Percentiles rank a stretch among this genome's conserved stretches.
phyloP scores from a whole-genome alignment of 2,113 vertebrate genomes.

The Kryptolebias marmoratus region DNA sequence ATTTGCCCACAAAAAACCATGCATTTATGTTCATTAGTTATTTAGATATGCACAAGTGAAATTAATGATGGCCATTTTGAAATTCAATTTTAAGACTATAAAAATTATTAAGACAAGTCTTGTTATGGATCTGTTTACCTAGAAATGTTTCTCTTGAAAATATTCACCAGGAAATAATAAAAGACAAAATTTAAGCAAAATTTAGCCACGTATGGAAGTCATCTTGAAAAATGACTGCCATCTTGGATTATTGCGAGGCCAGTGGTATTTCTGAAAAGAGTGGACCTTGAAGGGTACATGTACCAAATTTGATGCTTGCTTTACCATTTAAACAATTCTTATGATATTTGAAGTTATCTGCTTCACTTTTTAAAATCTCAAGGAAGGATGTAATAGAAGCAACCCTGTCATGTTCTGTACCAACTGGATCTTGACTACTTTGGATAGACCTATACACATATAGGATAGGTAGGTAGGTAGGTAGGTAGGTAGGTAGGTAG shows the following conservation, averaged over 20 bases:
- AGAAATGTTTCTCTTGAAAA: background rate
- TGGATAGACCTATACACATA: no score
- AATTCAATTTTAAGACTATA: background rate
- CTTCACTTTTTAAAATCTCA: background rate
- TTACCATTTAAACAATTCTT: background rate
- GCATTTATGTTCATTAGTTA: no score
- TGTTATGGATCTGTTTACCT: background rate
- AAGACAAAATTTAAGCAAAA: background rate
- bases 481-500: no score
- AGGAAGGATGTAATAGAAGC: no score
- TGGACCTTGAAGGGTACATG: background rate
- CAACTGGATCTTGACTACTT: no score
- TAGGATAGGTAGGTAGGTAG: no score
- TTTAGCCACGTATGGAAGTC: background rate
- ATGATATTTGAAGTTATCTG: background rate
- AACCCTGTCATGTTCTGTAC: no score
- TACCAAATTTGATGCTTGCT: background rate
- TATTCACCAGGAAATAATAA: background rate
- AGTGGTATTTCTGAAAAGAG: background rate
- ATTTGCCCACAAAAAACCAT: no score
- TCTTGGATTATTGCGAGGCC: background rate
- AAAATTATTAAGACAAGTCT: background rate
- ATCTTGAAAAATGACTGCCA: background rate
- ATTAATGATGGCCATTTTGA: no score
- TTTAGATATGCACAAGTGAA: no score